A percentile compares a stretch with the other conserved stretches of the same genome.
Evolutionary conservation across 2,797 vertebrate species (phyloP).

Genomic region (Sebastes oblongus): DNA sequence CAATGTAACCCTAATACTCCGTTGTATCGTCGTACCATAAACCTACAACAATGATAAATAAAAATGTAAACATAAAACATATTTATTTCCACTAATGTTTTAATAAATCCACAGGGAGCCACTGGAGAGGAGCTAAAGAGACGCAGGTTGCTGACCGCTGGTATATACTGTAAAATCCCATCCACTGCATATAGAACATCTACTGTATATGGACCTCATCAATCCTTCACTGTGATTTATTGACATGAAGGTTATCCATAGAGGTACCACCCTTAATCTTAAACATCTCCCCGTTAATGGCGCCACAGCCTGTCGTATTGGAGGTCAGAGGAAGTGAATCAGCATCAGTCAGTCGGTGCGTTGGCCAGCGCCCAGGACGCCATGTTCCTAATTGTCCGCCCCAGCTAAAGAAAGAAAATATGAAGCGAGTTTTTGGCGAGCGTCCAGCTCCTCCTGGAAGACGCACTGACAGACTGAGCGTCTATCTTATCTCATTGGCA

Average conservation of each 20-base stretch:
- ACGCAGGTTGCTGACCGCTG: too few relatives aligned
- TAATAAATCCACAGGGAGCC: too few relatives aligned
- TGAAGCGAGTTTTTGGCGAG: conserved; percentile 49
- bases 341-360: conserved; percentile 38
- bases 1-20: too few relatives aligned
- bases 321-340: conserved; percentile 60
- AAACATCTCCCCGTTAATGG: conserved; percentile 34
- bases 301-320: conserved; percentile 25
- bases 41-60: too few relatives aligned
- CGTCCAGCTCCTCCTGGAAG: conserved; percentile 23
- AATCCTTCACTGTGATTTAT: conserved; percentile 22
- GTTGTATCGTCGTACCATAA: fast-evolving
- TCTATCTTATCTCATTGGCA: conserved; percentile 61
- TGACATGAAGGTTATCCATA: conserved; percentile 46
- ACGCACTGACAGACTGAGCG: conserved; percentile 29
- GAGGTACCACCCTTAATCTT: conserved; percentile 18
- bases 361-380: conserved; percentile 67
- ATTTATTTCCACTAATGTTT: too few relatives aligned
- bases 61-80: too few relatives aligned
- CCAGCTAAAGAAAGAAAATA: conserved; percentile 48
- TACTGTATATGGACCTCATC: background rate
- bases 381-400: conserved; percentile 66
- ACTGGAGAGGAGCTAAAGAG: too few relatives aligned
- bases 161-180: background rate
- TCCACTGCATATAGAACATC: background rate